phyloP scores from a whole-genome alignment of 2,113 vertebrate species.

The Bubo blakistoni region DNA sequence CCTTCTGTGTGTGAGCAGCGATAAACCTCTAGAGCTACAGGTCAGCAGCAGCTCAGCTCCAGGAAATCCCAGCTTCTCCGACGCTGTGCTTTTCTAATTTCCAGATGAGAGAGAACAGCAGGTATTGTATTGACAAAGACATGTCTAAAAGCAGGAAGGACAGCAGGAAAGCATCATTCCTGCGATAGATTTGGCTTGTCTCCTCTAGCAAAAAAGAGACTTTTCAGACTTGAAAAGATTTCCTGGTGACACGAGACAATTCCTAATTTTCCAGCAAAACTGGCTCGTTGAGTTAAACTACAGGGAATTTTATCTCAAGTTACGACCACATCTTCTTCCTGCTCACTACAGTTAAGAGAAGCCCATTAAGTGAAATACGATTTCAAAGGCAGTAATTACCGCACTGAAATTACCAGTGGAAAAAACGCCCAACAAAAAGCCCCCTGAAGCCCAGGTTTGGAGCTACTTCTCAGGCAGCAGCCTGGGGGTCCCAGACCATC shows the following conservation, averaged over 20 bases:
- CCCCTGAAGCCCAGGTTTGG: background rate
- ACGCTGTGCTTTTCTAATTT: background rate
- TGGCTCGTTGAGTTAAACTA: background rate
- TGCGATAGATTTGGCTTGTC: background rate
- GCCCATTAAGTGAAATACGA: background rate
- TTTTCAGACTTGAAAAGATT: background rate
- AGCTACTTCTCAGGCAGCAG: background rate
- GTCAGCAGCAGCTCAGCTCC: background rate
- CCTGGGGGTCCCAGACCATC: background rate
- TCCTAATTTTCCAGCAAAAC: background rate
- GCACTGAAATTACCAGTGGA: background rate
- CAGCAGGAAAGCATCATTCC: background rate
- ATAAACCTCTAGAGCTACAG: background rate
- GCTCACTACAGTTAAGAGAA: rapidly evolving
- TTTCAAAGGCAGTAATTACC: background rate
- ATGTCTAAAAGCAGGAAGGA: background rate
- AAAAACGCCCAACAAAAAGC: no score
- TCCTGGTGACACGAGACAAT: background rate
- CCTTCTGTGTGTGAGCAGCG: background rate
- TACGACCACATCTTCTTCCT: background rate
- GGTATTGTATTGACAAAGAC: background rate
- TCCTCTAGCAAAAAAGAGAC: background rate
- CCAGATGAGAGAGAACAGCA: background rate
- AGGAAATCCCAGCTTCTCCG: background rate
- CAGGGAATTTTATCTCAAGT: background rate